Evolutionary conservation across 2,888 invertebrate species (phyloP).

Genomic region (Automeris io): DNA sequence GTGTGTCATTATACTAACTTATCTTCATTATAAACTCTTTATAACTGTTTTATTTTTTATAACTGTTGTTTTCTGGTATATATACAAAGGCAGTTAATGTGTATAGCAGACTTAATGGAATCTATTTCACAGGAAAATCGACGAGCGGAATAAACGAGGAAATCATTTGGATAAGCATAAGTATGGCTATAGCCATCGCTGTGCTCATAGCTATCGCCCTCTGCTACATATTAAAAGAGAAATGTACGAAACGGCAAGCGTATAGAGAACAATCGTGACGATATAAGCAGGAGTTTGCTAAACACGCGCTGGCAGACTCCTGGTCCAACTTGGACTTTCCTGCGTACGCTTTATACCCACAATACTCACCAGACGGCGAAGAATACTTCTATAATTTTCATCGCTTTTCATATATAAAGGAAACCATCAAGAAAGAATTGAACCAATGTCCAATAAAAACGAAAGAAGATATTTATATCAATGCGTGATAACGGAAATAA

Average conservation of each 20-base stretch:
- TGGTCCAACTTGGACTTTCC: conserved; percentile 53
- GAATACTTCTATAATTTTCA: conserved; percentile 71
- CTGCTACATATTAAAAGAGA: conserved; percentile 88
- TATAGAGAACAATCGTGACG: conserved; percentile 84
- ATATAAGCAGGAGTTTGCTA: conserved; percentile 71
- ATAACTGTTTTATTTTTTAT: no score
- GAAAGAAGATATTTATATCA: conserved; percentile 62
- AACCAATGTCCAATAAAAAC: conserved; percentile 55
- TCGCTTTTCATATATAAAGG: conserved; percentile 60
- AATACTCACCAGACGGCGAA: conserved; percentile 66
- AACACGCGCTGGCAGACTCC: conserved; percentile 64
- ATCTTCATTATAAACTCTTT: no score
- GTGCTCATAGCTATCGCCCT: conserved; percentile 88
- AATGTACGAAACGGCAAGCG: conserved; percentile 85
- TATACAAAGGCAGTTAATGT: no score
- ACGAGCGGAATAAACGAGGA: conserved; percentile 91
- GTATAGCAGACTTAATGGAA: no score
- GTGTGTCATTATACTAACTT: no score
- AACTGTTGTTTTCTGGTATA: no score
- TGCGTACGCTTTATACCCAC: conserved; percentile 61
- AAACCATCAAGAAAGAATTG: conserved; percentile 61
- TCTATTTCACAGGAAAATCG: conserved; percentile 83
- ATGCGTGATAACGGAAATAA: conserved; percentile 45
- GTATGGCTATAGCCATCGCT: conserved; percentile 89
- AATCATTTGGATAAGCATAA: conserved; percentile 92